These are phyloP conservation scores for Linhomoeus sp. DNA, from an alignment of 2,888 invertebrate genomes.

Conservation along the genomic window DNA sequence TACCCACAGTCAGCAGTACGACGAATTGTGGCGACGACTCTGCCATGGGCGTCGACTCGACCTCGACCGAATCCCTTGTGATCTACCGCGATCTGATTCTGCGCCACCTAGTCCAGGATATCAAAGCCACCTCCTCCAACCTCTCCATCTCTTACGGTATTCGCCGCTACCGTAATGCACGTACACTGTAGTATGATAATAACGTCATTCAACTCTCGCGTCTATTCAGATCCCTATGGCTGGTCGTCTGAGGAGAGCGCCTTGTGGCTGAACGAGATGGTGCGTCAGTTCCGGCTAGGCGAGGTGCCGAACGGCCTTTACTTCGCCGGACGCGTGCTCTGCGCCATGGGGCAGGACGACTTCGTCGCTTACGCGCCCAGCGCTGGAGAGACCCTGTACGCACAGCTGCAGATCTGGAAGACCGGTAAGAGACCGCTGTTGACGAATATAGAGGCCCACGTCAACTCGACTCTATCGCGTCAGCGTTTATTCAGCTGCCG, in stretches of 20 bases:
- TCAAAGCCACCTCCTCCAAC: conserved; percentile 20
- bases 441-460: no score
- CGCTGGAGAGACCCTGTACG: conserved; percentile 21
- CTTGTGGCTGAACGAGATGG: conserved; percentile 22
- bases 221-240: conserved; percentile 12
- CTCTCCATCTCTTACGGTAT: conserved; percentile 17
- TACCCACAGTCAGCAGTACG: background rate
- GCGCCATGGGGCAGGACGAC: conserved; percentile 14
- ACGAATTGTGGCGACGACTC: background rate
- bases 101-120: conserved; percentile 24
- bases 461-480: no score
- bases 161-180: no score
- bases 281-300: conserved; percentile 17
- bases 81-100: conserved; percentile 24
- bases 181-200: no score
- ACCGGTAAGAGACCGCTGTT: conserved; percentile 13
- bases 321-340: conserved; percentile 13
- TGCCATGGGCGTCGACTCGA: background rate
- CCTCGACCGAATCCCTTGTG: conserved; percentile 12
- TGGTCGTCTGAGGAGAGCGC: conserved; percentile 16
- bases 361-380: conserved; percentile 9
- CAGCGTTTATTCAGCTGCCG: no score
- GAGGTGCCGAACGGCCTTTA: conserved; percentile 8
- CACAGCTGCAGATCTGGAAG: conserved; percentile 24
- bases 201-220: no score